Percentiles rank a stretch among this genome's conserved stretches.
Evolutionary conservation across 2,113 vertebrate species (phyloP).

Genomic region (Okapia johnstoni): DNA sequence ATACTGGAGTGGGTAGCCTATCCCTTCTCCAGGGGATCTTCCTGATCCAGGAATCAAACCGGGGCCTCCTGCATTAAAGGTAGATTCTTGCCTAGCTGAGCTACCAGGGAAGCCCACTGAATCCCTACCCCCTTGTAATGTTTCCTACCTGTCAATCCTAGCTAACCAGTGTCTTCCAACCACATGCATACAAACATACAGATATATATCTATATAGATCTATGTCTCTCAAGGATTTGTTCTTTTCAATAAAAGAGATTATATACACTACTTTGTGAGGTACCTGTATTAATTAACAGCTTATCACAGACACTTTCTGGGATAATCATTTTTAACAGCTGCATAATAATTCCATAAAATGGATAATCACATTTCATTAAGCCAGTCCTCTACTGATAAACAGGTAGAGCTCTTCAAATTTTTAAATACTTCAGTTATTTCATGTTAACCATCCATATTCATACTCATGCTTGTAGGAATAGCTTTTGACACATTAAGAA

Average conservation of each 20-base stretch:
- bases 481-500: neutral
- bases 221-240: neutral
- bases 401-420: constrained; percentile 5
- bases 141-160: neutral
- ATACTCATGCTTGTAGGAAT: neutral
- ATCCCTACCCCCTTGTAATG: neutral
- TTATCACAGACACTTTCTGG: neutral
- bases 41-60: neutral
- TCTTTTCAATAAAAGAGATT: neutral
- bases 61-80: neutral
- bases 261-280: neutral
- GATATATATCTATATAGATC: neutral
- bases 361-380: constrained; percentile 39
- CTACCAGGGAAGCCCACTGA: neutral
- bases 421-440: neutral
- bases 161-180: neutral
- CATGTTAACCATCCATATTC: neutral
- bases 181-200: neutral
- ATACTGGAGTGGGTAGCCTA: neutral
- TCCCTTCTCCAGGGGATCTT: neutral
- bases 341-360: constrained; percentile 6
- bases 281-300: neutral
- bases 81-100: neutral
- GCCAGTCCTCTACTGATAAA: neutral
- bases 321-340: constrained; percentile 37